Percentiles rank a stretch among this genome's conserved stretches.
phyloP scores from a whole-genome alignment of 1,140 invertebrate genomes.

The Cheumatopsyche charites region DNA sequence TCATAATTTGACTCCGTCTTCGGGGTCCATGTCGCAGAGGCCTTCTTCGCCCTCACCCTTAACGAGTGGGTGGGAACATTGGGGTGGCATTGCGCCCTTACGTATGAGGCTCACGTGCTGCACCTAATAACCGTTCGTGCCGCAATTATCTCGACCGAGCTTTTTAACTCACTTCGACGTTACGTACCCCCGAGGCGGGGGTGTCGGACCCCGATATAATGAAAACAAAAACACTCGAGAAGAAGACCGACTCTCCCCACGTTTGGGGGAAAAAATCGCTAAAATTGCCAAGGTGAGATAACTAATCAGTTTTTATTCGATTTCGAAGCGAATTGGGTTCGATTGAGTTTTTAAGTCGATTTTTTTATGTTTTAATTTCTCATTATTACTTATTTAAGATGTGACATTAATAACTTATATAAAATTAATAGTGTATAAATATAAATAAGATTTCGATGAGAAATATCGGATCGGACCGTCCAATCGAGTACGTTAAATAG shows the following conservation, averaged over 20 bases:
- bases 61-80: background rate
- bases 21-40: background rate
- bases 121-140: slow-evolving; percentile 42
- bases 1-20: slow-evolving; percentile 30
- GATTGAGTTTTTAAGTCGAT: no score
- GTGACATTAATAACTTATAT: no score
- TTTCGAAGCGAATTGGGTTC: no score
- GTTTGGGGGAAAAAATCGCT: background rate
- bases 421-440: no score
- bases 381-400: no score
- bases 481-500: background rate
- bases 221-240: slow-evolving; percentile 34
- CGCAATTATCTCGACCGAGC: slow-evolving; percentile 41
- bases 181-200: background rate
- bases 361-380: no score
- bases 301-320: no score
- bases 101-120: slow-evolving; percentile 40
- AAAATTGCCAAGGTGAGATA: background rate
- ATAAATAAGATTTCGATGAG: no score
- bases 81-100: slow-evolving; percentile 19
- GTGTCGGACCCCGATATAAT: slow-evolving; percentile 17
- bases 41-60: no score
- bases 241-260: background rate
- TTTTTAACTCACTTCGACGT: slow-evolving; percentile 33
- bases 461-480: background rate